These are phyloP conservation scores for Eumerus sabulonum DNA, from an alignment of 2,888 invertebrate genomes.

Conservation along the genomic window DNA sequence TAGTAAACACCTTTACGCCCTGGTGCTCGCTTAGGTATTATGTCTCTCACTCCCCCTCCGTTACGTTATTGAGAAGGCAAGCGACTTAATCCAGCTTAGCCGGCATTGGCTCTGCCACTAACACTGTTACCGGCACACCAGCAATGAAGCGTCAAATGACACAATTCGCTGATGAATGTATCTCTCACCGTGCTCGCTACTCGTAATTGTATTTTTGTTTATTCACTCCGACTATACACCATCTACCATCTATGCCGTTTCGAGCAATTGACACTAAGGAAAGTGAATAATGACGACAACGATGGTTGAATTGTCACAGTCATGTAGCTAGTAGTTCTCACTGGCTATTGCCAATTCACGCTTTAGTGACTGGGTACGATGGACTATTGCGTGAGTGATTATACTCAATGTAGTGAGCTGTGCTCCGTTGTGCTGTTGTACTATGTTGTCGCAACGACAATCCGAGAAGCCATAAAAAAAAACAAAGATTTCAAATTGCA, in stretches of 20 bases:
- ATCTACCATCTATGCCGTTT: not conserved
- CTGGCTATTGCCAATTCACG: conserved; percentile 7
- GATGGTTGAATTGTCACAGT: conserved; percentile 48
- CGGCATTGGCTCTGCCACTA: not conserved
- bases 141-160: conserved; percentile 62
- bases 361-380: not conserved
- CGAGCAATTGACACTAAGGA: conserved; percentile 43
- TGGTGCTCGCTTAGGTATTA: conserved; percentile 1
- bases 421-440: too few species aligned
- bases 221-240: not conserved
- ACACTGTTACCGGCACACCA: not conserved
- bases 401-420: conserved; percentile 31
- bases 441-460: conserved; percentile 45
- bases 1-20: conserved; percentile 3
- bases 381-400: conserved; percentile 57
- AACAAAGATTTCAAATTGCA: not conserved
- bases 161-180: conserved; percentile 51
- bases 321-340: too few species aligned
- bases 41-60: not conserved
- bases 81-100: conserved; percentile 36
- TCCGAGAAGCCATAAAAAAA: conserved; percentile 37
- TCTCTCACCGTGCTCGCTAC: conserved; percentile 22
- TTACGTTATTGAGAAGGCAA: not conserved
- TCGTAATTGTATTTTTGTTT: conserved; percentile 51
- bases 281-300: conserved; percentile 56